Base-by-base conservation (phyloP, 1,140 invertebrate genomes). In the Trialeurodes vaporariorum region DNA sequence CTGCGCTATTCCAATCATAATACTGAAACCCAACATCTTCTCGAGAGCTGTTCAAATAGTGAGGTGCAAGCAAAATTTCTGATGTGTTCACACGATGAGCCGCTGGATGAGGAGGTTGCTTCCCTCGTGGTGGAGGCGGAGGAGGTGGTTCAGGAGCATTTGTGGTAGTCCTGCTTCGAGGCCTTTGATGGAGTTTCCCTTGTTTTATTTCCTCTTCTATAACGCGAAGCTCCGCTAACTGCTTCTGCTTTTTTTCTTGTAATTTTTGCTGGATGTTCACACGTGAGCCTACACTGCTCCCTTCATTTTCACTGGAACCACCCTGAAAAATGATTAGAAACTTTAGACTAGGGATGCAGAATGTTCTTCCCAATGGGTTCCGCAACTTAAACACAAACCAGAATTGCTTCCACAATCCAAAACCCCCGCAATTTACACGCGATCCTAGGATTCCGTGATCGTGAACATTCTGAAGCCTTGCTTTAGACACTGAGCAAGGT, bases 171-270 rank as follows among this genome's bases (percentile, higher is more conserved):
- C 82, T 49, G 81, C 69, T 85, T 83, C 72, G 78, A 76, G 27
- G 76, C 73, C 9, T 83, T 23, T 83, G 79, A 22, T 82, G 85
- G 2, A 91, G 74, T 75, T 91, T 91, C 0, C 89, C 89, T 72
- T 91, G 88, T 74, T 90, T 91, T 34, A 93, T 93, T 76, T 93
- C 91, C 73, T 93, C 90, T 71, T 92, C 91, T 9, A 89, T 87
- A 62, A 84, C 81, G 67, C 87, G 81, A 13, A 94, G 75, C 75
- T 94, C 91, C 0, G 90, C 87, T 1, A 94, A 77, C 71, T 94
- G 91, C 71, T 93, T 91, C 72, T 91, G 89, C 70, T 92, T 92
- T 76, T 94, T 94, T 75, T 93, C 90, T 73, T 91, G 87, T 1
- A 94, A 77, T 74, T 94, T 94, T 71, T 92, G 89, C 70, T 91